Base-by-base conservation (phyloP, 2,113 vertebrate genomes). In the Xyrauchen texanus region DNA sequence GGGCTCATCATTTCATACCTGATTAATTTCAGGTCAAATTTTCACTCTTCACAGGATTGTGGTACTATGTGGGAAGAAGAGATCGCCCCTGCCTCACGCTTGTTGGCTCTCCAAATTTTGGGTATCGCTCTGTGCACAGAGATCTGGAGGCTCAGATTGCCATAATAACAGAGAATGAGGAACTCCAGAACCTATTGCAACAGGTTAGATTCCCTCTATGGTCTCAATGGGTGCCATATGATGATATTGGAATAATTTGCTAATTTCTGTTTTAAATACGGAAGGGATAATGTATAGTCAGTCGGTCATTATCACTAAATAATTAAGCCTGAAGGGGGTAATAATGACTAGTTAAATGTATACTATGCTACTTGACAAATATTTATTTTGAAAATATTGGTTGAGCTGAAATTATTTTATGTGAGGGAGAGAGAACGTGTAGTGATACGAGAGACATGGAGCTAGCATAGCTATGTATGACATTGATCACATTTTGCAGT, bases 41-140 rank as follows among this genome's bases (percentile, higher is more conserved):
- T 65, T 69, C 44, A 44, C 4, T 49, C 45, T 78, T 58, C 53
- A 79, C 91, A 99, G 98, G 98, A 86, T 94, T 99, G 85, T 99
- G 98, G 98, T 94, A 97, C 85, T 98, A 98, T 92, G 93, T 97
- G 85, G 90, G 92, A 42, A 96, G 95, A 78, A 95, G 94, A 44
- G 88, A 91, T 13, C 92, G 91, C 82, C 98, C 97, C 69, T 98
- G 95, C 84, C 96, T 99, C 74, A 98, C 98, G 69, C 90, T 98
- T 76, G 96, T 99, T 76, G 97, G 98, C 87, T 99, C 97, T 67
- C 97, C 98, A 57, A 98, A 99, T 90, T 99, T 99, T 0, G 98
- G 98, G 2, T 98, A 99, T 89, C 95, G 98, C 77, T 98, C 97
- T 0, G 96, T 99, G 82, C 96, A 98, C 88, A 94, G 98, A 8